Percentiles rank a stretch among this genome's conserved stretches.
These are phyloP conservation scores for Caenorhabditis panamensis DNA, from an alignment of 2,888 invertebrate genomes.

Conservation along the genomic window DNA sequence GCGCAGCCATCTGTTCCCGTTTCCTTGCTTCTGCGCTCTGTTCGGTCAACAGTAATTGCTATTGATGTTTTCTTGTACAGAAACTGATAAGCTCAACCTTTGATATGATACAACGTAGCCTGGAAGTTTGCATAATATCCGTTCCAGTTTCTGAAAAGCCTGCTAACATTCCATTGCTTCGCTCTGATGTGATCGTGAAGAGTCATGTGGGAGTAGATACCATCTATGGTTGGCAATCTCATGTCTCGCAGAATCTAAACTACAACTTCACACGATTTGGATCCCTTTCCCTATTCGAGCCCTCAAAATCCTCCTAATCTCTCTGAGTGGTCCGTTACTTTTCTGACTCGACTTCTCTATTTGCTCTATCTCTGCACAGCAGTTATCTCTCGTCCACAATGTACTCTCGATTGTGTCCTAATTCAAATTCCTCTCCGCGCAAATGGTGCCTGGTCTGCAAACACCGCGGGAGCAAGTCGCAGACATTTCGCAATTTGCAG, in stretches of 20 bases:
- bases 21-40: background rate
- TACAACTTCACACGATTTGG: too few species aligned
- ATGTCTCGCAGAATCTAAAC: too few species aligned
- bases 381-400: constrained; percentile 8
- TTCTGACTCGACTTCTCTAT: constrained; percentile 2
- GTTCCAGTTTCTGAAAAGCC: too few species aligned
- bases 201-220: too few species aligned
- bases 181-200: too few species aligned
- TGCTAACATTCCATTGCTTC: too few species aligned
- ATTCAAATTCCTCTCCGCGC: constrained; percentile 44
- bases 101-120: too few species aligned
- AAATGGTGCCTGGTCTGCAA: constrained; percentile 33
- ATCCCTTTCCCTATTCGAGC: too few species aligned
- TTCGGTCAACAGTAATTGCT: background rate
- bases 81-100: background rate
- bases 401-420: constrained; percentile 18
- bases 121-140: too few species aligned
- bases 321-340: background rate
- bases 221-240: too few species aligned
- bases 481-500: constrained; percentile 54
- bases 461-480: constrained; percentile 38
- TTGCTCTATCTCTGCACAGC: constrained; percentile 12
- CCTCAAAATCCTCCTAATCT: background rate
- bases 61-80: background rate
- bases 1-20: constrained; percentile 42